Evolutionary conservation across 2,797 vertebrate species (phyloP).

Genomic region (Eulemur coronatus): DNA sequence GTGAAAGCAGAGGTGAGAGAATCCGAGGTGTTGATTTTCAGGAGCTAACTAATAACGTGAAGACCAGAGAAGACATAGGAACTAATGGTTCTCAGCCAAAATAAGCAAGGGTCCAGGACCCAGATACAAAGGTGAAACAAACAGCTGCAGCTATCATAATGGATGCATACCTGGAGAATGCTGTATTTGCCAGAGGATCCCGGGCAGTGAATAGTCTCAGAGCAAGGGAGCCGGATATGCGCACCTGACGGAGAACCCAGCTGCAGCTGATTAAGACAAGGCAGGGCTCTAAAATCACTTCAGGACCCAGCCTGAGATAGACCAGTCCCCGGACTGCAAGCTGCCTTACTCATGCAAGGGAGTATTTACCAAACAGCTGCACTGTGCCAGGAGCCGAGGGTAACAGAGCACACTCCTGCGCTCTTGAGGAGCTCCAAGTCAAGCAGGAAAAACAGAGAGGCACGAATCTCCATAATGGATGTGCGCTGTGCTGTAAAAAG

Average conservation of each 20-base stretch:
- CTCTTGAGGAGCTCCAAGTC: neutral
- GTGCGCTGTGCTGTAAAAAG: too few relatives aligned
- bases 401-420: neutral
- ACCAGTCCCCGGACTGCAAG: neutral
- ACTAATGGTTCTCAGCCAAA: neutral
- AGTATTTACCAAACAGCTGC: neutral
- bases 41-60: neutral
- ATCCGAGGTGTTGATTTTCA: neutral
- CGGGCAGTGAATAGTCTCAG: neutral
- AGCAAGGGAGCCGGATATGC: neutral
- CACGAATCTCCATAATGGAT: neutral
- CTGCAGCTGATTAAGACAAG: neutral
- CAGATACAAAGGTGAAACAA: neutral
- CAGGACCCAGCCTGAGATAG: neutral
- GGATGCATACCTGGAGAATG: neutral
- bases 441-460: neutral
- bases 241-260: neutral
- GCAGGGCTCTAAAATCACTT: neutral
- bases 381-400: neutral
- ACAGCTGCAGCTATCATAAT: fast-evolving
- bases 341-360: neutral
- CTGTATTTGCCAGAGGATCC: neutral
- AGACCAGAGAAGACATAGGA: neutral
- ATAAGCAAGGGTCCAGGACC: neutral
- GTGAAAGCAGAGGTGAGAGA: neutral